A percentile compares a stretch with the other conserved stretches of the same genome.
These are phyloP conservation scores for Gnatocerus cornutus DNA, from an alignment of 2,888 invertebrate genomes.

Conservation along the genomic window DNA sequence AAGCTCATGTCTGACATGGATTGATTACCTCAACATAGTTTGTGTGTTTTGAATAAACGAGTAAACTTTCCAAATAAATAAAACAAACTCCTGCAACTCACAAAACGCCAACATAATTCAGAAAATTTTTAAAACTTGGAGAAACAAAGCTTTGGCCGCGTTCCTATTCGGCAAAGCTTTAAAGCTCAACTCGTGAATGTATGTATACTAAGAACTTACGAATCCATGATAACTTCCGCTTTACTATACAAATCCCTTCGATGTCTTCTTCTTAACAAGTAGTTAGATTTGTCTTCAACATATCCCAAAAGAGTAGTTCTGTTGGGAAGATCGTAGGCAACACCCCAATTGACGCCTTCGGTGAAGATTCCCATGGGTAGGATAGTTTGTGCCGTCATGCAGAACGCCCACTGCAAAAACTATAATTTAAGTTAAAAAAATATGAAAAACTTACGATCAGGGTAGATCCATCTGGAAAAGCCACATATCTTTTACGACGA, in stretches of 20 bases:
- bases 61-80: conserved; percentile 4
- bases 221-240: conserved; percentile 79
- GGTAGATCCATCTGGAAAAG: conserved; percentile 82
- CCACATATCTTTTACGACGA: conserved; percentile 77
- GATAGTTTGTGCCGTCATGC: conserved; percentile 74
- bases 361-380: conserved; percentile 76
- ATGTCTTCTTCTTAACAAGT: conserved; percentile 74
- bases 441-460: conserved; percentile 75
- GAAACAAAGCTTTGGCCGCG: neutral
- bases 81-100: neutral
- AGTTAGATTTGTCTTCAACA: conserved; percentile 60
- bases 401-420: conserved; percentile 73
- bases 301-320: conserved; percentile 68
- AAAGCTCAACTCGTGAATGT: neutral
- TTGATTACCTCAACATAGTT: neutral
- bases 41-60: neutral
- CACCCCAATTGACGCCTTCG: conserved; percentile 82
- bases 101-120: conserved; percentile 3
- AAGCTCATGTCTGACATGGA: neutral
- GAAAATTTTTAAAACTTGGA: neutral
- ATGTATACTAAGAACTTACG: conserved; percentile 72
- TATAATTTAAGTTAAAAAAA: conserved; percentile 44
- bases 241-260: conserved; percentile 81
- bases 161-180: neutral
- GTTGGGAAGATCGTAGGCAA: conserved; percentile 84